Base-by-base conservation (phyloP, 2,113 vertebrate genomes). In the Ammodytes dubius region DNA sequence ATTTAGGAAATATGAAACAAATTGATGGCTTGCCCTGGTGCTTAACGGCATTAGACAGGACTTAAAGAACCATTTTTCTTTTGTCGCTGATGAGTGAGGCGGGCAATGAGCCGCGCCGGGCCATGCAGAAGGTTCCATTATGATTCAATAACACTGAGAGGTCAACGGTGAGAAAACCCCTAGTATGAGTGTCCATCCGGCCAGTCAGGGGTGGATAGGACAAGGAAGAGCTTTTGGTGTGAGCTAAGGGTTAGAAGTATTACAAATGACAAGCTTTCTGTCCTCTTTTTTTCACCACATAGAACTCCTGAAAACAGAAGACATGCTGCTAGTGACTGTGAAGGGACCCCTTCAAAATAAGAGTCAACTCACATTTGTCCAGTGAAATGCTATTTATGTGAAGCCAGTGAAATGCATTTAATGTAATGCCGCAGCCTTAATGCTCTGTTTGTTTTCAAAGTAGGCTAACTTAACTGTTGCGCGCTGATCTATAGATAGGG, bases 131-230 rank as follows among this genome's bases (percentile, higher is more conserved):
- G 45, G 58, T 64, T 70, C 42, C 27, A 40, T 79, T 71, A 79
- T 47, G 58, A 71, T 81, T 74, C 49, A 68, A 54, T 70, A 56
- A 76, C 58, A 37, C 65, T 15, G 72, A 70, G 66, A 65, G 43
- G 45, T 15, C 49, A 52, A 70, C 11, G 8, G 27, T 35, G 59
- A 74, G 37, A 19, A 10, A 27, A 9, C 12, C 58, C 42, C 71
- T 27, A 63, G 46, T n/a, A 6, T 61, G 39, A 53, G 71, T 42
- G 52, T 65, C n/a, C 10, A 58, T 58, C 50, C 52, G 64, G 43
- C 39, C 65, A 40, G 7, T 64, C 71, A 54, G 40, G 42, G 54
- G 42, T 68, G 53, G 57, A 46, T 76, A 35, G 57, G 50, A 70
- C 40, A 40, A 46, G 17, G 7, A 81, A 11, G 4, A 70, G 17